Evolutionary conservation across 2,113 vertebrate species (phyloP), one percentile per base, ranked within the genome.

Genomic region (Cygnus buccinator): DNA sequence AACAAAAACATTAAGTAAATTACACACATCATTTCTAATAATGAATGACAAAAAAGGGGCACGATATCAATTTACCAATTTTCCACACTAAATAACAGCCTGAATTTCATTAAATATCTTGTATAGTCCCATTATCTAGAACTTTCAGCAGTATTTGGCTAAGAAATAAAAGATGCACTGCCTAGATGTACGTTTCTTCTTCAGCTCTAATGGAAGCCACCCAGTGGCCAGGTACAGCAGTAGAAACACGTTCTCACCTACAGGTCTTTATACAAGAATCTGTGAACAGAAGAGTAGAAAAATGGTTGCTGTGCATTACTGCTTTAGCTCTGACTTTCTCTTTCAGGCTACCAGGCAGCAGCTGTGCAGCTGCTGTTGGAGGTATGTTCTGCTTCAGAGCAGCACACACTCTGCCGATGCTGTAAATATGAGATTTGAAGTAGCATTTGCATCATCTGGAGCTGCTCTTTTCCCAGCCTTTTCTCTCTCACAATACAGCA

Each of bases 211-310:
- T 0, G 4, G 48, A 62, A 75, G 87, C 79, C 87, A 78, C 57
- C 55, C 91, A 90, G 87, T 71, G 31, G 78, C 59, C 90, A 94
- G 78, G 71, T 84, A 70, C 26, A 78, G 79, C 75, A 93, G 74
- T 0, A 41, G 14, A 48, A 72, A 11, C 17, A 29, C 1, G 1
- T 12, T 28, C 43, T 68, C 41, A 50, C 41, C 72, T 23, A 10
- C 9, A 78, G 39, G 22, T 28, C 71, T 93, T 61, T 76, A 17
- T 3, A 29, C 62, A 65, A 35, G 41, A 23, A 58, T 70, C 41
- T 88, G 28, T 33, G 78, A 86, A 10, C 10, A 90, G 46, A 67
- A 63, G 5, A 66, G 12, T 13, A 28, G 29, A 11, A 25, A 78
- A 74, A 66, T 10, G 9, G 9, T 13, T 88, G 66, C 52, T 61